Percentiles rank a stretch among this genome's conserved stretches.
Conservation (phyloP, 2,113 vertebrate genomes). For the Oreochromis aureus region DNA sequence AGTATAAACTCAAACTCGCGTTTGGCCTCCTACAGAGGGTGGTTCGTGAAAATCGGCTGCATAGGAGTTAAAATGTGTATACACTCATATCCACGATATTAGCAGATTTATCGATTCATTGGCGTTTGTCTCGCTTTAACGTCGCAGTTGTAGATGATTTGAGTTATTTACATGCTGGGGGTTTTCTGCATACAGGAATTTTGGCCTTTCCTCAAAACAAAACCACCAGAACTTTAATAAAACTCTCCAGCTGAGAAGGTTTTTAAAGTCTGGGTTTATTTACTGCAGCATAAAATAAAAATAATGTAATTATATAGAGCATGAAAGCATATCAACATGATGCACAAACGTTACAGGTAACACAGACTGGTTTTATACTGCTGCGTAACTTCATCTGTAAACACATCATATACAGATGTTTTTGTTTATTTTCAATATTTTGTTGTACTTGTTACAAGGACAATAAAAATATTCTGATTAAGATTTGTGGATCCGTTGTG, state of each 20-base stretch:
- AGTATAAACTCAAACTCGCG: background rate
- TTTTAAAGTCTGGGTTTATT: background rate
- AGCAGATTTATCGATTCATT: background rate
- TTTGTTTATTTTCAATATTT: background rate
- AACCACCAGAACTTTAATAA: background rate
- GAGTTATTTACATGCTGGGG: background rate
- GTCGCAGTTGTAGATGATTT: background rate
- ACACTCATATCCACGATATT: background rate
- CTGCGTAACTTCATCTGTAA: background rate
- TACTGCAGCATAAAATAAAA: background rate
- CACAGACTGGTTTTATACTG: background rate
- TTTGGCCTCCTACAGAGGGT: background rate
- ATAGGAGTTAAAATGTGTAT: background rate
- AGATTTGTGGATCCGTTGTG: background rate
- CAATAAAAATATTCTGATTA: background rate
- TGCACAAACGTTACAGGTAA: background rate
- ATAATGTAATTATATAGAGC: background rate
- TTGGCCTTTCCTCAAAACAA: background rate
- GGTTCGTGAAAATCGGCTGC: background rate
- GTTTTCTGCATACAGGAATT: background rate
- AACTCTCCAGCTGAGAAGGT: background rate
- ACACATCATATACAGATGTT: background rate
- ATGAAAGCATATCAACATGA: fast-evolving
- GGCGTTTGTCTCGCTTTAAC: background rate
- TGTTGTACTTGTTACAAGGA: background rate